Percentiles rank a stretch among this genome's conserved stretches.
phyloP scores from a whole-genome alignment of 2,113 vertebrate genomes.

The Pachycephala philippinensis region DNA sequence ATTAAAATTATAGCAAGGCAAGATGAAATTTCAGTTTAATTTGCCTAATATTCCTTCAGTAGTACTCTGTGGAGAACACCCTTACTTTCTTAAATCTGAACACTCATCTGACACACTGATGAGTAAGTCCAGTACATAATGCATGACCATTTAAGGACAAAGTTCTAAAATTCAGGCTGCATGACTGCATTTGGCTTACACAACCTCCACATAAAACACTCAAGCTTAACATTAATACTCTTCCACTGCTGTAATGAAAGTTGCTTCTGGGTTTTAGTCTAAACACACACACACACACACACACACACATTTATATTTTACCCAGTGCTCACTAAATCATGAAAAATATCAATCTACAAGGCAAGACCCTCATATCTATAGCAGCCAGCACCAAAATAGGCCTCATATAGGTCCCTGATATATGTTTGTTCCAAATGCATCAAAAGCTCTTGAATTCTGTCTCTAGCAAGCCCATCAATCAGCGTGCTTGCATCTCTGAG shows the following conservation, averaged over 20 bases:
- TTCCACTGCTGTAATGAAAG: not conserved
- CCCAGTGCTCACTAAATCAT: not conserved
- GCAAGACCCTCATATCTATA: not conserved
- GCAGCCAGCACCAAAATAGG: not conserved
- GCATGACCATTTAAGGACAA: not conserved
- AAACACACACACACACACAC: rapidly evolving
- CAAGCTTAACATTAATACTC: not conserved
- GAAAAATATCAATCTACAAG: not conserved
- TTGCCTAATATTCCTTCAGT: not conserved
- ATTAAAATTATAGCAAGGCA: not conserved
- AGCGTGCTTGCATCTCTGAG: not conserved
- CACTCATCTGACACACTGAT: not conserved
- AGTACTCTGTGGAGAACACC: not conserved
- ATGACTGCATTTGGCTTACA: not conserved
- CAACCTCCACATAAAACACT: not conserved
- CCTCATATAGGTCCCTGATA: not conserved
- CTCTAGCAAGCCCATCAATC: not conserved
- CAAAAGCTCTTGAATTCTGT: not conserved
- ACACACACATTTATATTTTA: not conserved
- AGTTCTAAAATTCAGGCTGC: not conserved
- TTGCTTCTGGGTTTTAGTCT: not conserved
- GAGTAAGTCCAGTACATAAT: not conserved
- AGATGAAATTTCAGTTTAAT: not conserved
- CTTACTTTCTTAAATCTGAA: not conserved
- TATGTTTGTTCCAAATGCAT: not conserved